Conservation (phyloP, 1,140 invertebrate species). For the Neoseiulus cucumeris region DNA sequence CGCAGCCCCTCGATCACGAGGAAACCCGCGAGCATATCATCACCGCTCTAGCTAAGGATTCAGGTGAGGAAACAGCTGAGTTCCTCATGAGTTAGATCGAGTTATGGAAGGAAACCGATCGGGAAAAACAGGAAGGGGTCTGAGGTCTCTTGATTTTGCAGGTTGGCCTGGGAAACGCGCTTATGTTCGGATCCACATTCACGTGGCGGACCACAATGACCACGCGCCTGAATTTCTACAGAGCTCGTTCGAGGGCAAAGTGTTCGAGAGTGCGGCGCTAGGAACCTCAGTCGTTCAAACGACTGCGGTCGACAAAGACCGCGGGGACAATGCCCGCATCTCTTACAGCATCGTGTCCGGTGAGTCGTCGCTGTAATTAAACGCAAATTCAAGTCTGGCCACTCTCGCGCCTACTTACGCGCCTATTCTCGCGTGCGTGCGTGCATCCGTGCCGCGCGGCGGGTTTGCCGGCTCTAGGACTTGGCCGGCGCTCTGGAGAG, state of each 20-base stretch:
- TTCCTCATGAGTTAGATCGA: too few relatives aligned
- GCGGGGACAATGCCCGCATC: constrained; percentile 55
- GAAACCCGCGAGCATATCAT: constrained; percentile 57
- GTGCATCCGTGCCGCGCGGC: too few relatives aligned
- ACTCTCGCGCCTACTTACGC: too few relatives aligned
- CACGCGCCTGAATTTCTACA: constrained; percentile 60
- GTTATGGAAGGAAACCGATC: too few relatives aligned
- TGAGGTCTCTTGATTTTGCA: too few relatives aligned
- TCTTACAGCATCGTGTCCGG: constrained; percentile 57
- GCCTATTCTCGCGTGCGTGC: too few relatives aligned
- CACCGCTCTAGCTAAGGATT: constrained; percentile 71
- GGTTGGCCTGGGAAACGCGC: constrained; percentile 61
- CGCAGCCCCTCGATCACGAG: constrained; percentile 52
- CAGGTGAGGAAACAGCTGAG: constrained; percentile 42
- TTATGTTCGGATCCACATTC: constrained; percentile 55
- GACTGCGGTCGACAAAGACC: constrained; percentile 53
- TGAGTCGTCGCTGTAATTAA: constrained; percentile 18
- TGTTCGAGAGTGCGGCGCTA: constrained; percentile 49
- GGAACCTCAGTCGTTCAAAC: constrained; percentile 50
- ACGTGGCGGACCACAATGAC: constrained; percentile 70
- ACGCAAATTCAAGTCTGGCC: too few relatives aligned
- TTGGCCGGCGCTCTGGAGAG: too few relatives aligned
- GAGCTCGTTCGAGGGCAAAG: constrained; percentile 47
- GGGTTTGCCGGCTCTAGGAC: too few relatives aligned
- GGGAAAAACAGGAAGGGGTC: too few relatives aligned